These are phyloP conservation scores for Myxocyprinus asiaticus DNA, from an alignment of 2,113 vertebrate genomes.

Conservation along the genomic window DNA sequence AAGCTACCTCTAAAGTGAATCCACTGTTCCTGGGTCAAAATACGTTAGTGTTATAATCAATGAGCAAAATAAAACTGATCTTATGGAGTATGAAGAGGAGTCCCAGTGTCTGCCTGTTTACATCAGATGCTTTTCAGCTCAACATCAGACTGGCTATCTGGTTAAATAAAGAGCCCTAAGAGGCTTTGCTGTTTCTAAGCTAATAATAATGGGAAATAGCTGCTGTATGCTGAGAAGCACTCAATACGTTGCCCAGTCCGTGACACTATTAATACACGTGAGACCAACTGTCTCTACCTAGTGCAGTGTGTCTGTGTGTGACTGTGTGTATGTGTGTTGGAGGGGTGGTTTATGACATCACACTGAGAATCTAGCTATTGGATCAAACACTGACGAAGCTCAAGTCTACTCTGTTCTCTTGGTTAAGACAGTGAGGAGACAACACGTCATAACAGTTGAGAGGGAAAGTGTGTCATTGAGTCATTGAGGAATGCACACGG, in stretches of 20 bases:
- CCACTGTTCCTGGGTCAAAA: background rate
- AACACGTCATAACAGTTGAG: background rate
- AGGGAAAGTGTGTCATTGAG: background rate
- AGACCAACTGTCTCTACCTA: slow-evolving; percentile 26
- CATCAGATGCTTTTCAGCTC: slow-evolving; percentile 26
- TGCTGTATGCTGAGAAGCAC: slow-evolving; percentile 36
- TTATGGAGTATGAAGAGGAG: slow-evolving; percentile 13
- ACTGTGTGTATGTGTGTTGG: no score
- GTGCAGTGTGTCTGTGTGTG: slow-evolving; percentile 32
- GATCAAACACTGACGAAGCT: background rate
- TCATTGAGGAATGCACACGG: background rate
- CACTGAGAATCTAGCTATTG: background rate
- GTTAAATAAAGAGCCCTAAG: slow-evolving; percentile 80
- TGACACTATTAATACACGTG: slow-evolving; percentile 54
- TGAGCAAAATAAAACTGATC: slow-evolving; percentile 7
- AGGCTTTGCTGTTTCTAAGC: slow-evolving; percentile 78
- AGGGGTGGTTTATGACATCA: slow-evolving; percentile 1
- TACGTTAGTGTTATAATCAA: background rate
- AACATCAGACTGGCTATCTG: slow-evolving; percentile 73
- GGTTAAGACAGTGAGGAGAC: background rate
- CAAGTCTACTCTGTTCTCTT: no score
- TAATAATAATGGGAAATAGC: slow-evolving; percentile 74
- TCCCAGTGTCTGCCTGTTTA: slow-evolving; percentile 31
- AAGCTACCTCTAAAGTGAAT: no score
- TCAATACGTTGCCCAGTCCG: slow-evolving; percentile 54